A percentile compares a stretch with the other conserved stretches of the same genome.
phyloP scores from a whole-genome alignment of 1,140 invertebrate species.

The Drosophila pseudoobscura region DNA sequence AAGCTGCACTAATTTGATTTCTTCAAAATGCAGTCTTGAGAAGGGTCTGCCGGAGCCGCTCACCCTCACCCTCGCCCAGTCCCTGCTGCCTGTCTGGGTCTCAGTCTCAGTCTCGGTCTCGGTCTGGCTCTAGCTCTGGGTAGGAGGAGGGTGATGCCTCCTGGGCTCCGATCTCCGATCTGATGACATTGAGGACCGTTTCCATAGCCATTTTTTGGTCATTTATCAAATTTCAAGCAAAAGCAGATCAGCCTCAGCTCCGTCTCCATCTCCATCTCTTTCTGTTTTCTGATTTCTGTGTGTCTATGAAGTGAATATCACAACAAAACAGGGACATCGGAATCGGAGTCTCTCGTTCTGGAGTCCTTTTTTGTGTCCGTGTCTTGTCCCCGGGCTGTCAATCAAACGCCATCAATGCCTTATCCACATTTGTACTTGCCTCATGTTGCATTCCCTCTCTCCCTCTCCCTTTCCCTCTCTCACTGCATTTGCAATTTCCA shows the following conservation, averaged over 20 bases:
- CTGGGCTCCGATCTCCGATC: no score
- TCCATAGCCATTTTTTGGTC: constrained; percentile 60
- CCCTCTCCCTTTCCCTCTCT: not conserved
- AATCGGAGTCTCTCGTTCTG: constrained; percentile 37
- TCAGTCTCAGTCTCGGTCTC: not conserved
- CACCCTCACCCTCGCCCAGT: not conserved
- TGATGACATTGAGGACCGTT: constrained; percentile 23
- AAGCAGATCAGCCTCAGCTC: constrained; percentile 61
- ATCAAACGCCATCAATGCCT: constrained; percentile 63
- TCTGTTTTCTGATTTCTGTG: constrained; percentile 2
- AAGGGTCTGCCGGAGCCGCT: constrained; percentile 29
- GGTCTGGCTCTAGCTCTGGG: no score
- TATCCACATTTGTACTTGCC: constrained; percentile 18
- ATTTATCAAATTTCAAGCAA: constrained; percentile 79
- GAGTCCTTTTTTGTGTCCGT: constrained; percentile 51
- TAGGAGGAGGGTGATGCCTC: no score
- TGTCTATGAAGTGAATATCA: constrained; percentile 72
- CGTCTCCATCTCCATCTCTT: constrained; percentile 14
- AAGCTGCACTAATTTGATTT: constrained; percentile 76
- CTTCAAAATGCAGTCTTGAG: constrained; percentile 39
- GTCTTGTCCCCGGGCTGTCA: constrained; percentile 54
- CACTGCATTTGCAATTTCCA: not conserved
- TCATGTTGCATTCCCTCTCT: constrained; percentile 39
- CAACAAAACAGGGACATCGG: constrained; percentile 70
- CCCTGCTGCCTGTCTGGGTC: constrained; percentile 18